Conservation (phyloP, 2,797 vertebrate species). For the Ctenopoma multispine region DNA sequence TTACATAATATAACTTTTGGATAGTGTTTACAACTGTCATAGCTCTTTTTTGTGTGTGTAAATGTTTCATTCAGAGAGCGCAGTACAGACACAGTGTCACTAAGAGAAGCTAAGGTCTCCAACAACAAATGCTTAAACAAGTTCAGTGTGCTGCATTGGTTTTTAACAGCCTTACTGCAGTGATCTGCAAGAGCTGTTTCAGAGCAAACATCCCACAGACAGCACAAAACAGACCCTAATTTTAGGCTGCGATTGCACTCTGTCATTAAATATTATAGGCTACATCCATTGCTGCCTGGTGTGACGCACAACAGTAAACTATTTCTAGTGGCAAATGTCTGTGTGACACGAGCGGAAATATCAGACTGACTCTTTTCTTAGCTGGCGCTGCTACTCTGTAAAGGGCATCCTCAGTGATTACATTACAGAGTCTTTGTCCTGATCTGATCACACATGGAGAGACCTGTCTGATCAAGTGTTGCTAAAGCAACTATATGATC, state of each 20-base stretch:
- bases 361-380: constrained; percentile 18
- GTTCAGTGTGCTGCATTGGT: neutral
- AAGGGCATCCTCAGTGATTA: constrained; percentile 19
- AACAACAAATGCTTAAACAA: constrained; percentile 5
- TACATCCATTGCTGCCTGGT: constrained; percentile 16
- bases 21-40: constrained; percentile 19
- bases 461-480: neutral
- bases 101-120: neutral
- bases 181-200: constrained; percentile 20
- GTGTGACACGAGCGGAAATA: neutral
- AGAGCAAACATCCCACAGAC: constrained; percentile 8
- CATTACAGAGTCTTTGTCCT: neutral
- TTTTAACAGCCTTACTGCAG: neutral
- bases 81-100: constrained; percentile 3
- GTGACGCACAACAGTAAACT: constrained; percentile 24
- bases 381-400: neutral
- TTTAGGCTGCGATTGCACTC: constrained; percentile 16
- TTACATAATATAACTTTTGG: constrained; percentile 24
- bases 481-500: constrained; percentile 5
- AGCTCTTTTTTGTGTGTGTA: no score
- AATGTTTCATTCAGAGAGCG: neutral
- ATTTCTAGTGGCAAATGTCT: constrained; percentile 28
- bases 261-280: constrained; percentile 37
- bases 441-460: constrained; percentile 10
- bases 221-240: constrained; percentile 12